These are phyloP conservation scores for Phalacrocorax aristotelis DNA, from an alignment of 2,113 vertebrate genomes.

Conservation along the genomic window DNA sequence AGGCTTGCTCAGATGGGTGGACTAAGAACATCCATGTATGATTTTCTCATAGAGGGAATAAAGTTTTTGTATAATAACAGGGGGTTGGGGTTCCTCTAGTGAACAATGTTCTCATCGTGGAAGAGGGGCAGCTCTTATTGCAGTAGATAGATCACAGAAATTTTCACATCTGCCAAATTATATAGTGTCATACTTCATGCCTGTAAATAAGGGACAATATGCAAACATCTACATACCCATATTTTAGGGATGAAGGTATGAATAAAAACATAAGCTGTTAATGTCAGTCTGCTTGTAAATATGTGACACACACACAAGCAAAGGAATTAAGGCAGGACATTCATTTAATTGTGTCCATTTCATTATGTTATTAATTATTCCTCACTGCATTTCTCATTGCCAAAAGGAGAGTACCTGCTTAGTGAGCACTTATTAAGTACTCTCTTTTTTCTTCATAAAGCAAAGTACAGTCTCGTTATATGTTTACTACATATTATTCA, in stretches of 20 bases:
- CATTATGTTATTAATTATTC: neutral
- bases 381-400: neutral
- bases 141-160: neutral
- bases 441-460: neutral
- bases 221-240: neutral
- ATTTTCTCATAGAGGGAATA: neutral
- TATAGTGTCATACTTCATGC: neutral
- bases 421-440: neutral
- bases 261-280: neutral
- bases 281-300: neutral
- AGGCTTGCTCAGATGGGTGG: neutral
- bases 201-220: neutral
- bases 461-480: neutral
- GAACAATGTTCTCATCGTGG: fast-evolving
- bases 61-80: neutral
- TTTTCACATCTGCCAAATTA: neutral
- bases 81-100: neutral
- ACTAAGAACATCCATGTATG: neutral
- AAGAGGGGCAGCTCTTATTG: neutral
- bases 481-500: conserved; percentile 28
- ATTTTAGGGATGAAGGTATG: neutral
- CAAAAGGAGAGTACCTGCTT: neutral
- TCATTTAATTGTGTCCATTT: neutral
- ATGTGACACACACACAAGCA: neutral
- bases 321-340: neutral